Conservation (phyloP, 2,113 vertebrate species). For the Diglossa brunneiventris region DNA sequence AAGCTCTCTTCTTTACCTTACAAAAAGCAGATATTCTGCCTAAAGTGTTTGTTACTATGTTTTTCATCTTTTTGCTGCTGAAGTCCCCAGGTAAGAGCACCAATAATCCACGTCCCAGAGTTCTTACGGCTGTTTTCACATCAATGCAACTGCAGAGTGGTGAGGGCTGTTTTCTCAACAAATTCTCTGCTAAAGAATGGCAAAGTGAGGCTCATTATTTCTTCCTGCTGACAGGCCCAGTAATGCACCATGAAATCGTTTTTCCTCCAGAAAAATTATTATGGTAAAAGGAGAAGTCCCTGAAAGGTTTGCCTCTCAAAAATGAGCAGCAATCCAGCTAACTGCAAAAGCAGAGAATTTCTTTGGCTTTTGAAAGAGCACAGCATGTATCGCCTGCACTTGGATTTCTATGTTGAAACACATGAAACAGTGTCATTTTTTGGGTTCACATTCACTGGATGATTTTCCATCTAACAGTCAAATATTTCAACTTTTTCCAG, state of each 20-base stretch:
- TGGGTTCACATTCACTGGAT: not conserved
- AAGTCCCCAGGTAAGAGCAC: not conserved
- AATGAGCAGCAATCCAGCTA: not conserved
- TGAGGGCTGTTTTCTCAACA: not conserved
- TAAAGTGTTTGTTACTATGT: not conserved
- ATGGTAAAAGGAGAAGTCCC: not conserved
- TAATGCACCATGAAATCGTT: not conserved
- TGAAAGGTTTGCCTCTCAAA: not conserved
- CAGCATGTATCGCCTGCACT: not conserved
- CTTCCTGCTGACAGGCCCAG: not conserved
- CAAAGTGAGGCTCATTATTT: not conserved
- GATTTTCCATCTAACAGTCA: not conserved
- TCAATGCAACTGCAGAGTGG: not conserved
- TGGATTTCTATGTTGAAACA: not conserved
- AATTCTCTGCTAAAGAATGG: not conserved
- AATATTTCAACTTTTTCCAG: constrained; percentile 6
- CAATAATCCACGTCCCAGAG: not conserved
- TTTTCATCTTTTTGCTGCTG: not conserved
- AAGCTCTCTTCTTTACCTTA: not conserved
- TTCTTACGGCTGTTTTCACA: not conserved
- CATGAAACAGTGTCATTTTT: not conserved
- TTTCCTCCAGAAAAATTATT: not conserved
- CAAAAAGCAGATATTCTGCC: not conserved
- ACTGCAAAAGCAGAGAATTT: not conserved
- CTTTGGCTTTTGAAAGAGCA: not conserved